Percentiles rank a stretch among this genome's conserved stretches.
These are phyloP conservation scores for Rhamphomyia laevipes DNA, from an alignment of 2,888 invertebrate species.

Conservation along the genomic window DNA sequence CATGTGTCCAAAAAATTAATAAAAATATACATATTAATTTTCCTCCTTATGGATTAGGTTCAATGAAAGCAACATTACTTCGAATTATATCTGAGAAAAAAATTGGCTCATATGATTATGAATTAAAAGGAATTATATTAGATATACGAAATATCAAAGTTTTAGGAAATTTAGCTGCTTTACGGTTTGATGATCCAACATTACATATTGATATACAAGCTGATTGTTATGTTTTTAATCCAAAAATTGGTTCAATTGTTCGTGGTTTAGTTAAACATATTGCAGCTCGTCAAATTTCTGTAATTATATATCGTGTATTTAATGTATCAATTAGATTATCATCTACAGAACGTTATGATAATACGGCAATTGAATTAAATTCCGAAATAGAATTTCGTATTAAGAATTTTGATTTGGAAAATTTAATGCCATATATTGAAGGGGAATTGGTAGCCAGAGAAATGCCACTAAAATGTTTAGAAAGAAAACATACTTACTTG, in stretches of 20 bases:
- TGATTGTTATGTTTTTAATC: slow-evolving; percentile 53
- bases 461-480: background rate
- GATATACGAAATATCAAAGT: slow-evolving; percentile 49
- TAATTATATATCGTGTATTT: slow-evolving; percentile 51
- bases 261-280: slow-evolving; percentile 48
- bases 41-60: slow-evolving; percentile 42
- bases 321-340: slow-evolving; percentile 47
- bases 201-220: slow-evolving; percentile 48
- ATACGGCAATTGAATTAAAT: slow-evolving; percentile 30
- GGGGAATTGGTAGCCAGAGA: slow-evolving; percentile 25
- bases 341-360: slow-evolving; percentile 13
- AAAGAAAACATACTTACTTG: background rate
- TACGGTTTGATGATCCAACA: slow-evolving; percentile 43
- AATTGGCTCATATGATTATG: slow-evolving; percentile 41
- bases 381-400: slow-evolving; percentile 35
- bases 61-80: slow-evolving; percentile 38
- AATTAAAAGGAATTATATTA: slow-evolving; percentile 47
- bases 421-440: slow-evolving; percentile 32
- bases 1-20: slow-evolving; percentile 40
- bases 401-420: slow-evolving; percentile 29
- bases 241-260: slow-evolving; percentile 42
- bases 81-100: slow-evolving; percentile 35
- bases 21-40: slow-evolving; percentile 40
- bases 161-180: slow-evolving; percentile 37
- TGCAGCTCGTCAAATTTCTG: slow-evolving; percentile 43